Conservation (phyloP, 2,888 invertebrate species). For the Nomada fucata region DNA sequence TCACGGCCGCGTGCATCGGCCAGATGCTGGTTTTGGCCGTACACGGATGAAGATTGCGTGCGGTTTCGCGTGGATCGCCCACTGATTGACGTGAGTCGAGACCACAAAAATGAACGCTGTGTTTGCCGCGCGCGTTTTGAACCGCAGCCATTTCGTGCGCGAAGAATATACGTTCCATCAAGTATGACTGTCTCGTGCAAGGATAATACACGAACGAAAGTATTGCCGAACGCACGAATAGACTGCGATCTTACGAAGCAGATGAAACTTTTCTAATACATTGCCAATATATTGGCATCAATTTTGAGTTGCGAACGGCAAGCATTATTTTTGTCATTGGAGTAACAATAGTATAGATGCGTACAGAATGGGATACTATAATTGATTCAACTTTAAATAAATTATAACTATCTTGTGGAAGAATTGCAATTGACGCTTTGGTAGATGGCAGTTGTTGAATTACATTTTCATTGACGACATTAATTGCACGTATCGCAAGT, state of each 20-base stretch:
- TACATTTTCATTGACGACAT: no score
- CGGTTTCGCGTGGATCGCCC: slow-evolving; percentile 74
- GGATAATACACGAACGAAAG: slow-evolving; percentile 16
- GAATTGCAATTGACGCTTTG: no score
- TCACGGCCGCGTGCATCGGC: slow-evolving; percentile 46
- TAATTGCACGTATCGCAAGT: no score
- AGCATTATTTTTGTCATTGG: no score
- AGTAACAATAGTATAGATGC: no score
- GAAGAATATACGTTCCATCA: slow-evolving; percentile 20
- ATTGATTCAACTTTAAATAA: no score
- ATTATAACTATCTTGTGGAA: no score
- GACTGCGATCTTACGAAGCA: not conserved
- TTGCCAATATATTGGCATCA: no score
- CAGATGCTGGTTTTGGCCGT: slow-evolving; percentile 49
- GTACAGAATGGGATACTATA: no score
- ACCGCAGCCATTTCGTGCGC: slow-evolving; percentile 62
- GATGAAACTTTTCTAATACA: no score
- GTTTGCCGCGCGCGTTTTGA: slow-evolving; percentile 64
- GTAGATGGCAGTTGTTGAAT: no score
- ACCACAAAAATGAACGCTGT: slow-evolving; percentile 74
- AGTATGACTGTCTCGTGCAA: slow-evolving; percentile 30
- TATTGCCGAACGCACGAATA: not conserved
- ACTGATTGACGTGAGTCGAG: slow-evolving; percentile 71
- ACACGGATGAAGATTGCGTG: slow-evolving; percentile 71
- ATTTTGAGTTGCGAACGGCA: no score